A percentile compares a stretch with the other conserved stretches of the same genome.
These are phyloP conservation scores for Ranitomeya imitator DNA, from an alignment of 2,113 vertebrate genomes.

Conservation along the genomic window DNA sequence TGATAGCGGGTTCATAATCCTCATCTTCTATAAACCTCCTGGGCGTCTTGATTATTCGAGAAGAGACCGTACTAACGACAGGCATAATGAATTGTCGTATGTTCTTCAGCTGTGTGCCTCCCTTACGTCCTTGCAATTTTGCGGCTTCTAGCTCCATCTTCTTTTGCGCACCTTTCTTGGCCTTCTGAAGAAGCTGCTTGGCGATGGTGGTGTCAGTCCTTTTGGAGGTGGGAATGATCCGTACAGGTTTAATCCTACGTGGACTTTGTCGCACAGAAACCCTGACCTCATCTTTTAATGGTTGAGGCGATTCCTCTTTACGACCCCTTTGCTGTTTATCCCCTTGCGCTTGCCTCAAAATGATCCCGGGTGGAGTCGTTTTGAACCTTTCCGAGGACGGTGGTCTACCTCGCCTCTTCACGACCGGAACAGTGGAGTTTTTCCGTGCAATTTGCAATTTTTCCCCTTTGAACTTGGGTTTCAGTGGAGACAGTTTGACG, in stretches of 20 bases:
- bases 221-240: slow-evolving; percentile 93
- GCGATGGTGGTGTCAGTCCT: slow-evolving; percentile 93
- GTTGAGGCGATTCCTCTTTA: slow-evolving; percentile 76
- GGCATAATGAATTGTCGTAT: slow-evolving; percentile 99
- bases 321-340: slow-evolving; percentile 82
- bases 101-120: slow-evolving; percentile 93
- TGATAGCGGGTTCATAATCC: slow-evolving; percentile 87
- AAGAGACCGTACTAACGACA: slow-evolving; percentile 94
- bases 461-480: slow-evolving; percentile 88
- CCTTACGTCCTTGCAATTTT: slow-evolving; percentile 80
- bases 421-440: slow-evolving; percentile 76
- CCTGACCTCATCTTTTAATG: slow-evolving; percentile 75
- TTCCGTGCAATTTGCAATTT: slow-evolving; percentile 81
- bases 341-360: slow-evolving; percentile 74
- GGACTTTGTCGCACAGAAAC: slow-evolving; percentile 87
- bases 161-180: slow-evolving; percentile 91
- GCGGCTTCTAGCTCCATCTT: slow-evolving; percentile 89
- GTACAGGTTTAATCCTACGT: slow-evolving; percentile 89
- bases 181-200: slow-evolving; percentile 93
- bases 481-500: slow-evolving; percentile 88
- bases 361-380: slow-evolving; percentile 71
- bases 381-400: slow-evolving; percentile 90
- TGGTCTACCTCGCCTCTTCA: slow-evolving; percentile 87
- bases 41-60: slow-evolving; percentile 95
- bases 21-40: slow-evolving; percentile 98